These are phyloP conservation scores for Ectobius pallidus DNA, from an alignment of 2,888 invertebrate species.

Conservation along the genomic window DNA sequence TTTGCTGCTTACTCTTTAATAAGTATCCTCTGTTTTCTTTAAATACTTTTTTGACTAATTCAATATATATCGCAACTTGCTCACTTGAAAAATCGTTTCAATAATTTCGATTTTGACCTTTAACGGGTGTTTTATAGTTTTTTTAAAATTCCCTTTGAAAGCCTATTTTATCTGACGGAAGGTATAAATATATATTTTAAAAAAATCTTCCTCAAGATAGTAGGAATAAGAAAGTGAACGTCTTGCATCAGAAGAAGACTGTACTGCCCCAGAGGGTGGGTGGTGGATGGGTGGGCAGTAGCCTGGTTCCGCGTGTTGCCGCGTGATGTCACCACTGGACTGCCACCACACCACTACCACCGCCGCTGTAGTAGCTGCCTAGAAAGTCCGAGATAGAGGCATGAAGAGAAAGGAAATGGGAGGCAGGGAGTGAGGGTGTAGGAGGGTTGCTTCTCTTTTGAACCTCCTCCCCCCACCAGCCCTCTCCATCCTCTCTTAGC, in stretches of 20 bases:
- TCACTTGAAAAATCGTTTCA: no score
- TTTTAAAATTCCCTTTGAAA: no score
- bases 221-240: not conserved
- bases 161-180: no score
- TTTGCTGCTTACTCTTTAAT: no score
- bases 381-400: constrained; percentile 29
- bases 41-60: no score
- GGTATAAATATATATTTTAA: not conserved
- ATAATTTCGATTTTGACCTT: no score
- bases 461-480: constrained; percentile 17
- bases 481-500: constrained; percentile 30
- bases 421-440: constrained; percentile 2
- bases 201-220: not conserved
- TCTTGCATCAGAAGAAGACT: not conserved
- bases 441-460: constrained; percentile 34
- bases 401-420: constrained; percentile 13
- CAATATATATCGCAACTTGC: no score
- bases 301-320: constrained; percentile 35
- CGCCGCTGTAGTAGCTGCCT: constrained; percentile 6
- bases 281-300: constrained; percentile 20
- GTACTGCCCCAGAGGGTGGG: constrained; percentile 1
- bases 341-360: constrained; percentile 25
- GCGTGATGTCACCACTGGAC: constrained; percentile 41
- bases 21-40: no score
- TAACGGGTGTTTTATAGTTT: no score